phyloP scores from a whole-genome alignment of 1,140 invertebrate species.

The Asobara japonica region DNA sequence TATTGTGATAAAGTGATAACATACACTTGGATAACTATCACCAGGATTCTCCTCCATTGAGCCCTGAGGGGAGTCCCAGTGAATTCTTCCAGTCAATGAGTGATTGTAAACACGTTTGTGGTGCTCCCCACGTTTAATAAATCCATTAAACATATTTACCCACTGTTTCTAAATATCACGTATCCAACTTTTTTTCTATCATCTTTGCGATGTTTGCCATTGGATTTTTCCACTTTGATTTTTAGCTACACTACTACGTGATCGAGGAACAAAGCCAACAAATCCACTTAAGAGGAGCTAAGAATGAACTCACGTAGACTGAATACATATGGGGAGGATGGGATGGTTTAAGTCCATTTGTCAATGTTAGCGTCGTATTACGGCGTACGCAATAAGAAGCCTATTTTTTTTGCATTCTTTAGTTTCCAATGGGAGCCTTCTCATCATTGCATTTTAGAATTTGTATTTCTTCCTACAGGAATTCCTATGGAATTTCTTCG shows the following conservation, averaged over 20 bases:
- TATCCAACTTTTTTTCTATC: not conserved
- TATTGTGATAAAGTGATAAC: conserved; percentile 25
- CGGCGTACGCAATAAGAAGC: not conserved
- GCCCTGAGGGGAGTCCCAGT: conserved; percentile 36
- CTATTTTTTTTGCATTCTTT: too few relatives aligned
- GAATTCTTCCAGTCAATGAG: not conserved
- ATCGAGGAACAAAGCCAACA: not conserved
- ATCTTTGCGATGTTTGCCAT: not conserved
- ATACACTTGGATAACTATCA: not conserved
- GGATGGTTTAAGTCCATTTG: not conserved
- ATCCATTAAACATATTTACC: not conserved
- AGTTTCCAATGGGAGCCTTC: too few relatives aligned
- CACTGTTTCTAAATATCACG: not conserved
- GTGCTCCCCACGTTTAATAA: not conserved
- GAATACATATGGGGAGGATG: not conserved
- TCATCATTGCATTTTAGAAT: too few relatives aligned
- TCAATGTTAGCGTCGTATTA: not conserved
- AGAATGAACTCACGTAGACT: not conserved
- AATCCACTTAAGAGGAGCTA: not conserved
- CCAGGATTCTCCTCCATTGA: conserved; percentile 38
- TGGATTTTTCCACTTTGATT: not conserved
- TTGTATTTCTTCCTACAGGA: too few relatives aligned
- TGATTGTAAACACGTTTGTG: conserved; percentile 26
- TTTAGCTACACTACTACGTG: not conserved
- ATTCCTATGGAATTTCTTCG: too few relatives aligned